Evolutionary conservation across 2,113 vertebrate genomes (phyloP).

Genomic region (Planiliza haematocheilus): DNA sequence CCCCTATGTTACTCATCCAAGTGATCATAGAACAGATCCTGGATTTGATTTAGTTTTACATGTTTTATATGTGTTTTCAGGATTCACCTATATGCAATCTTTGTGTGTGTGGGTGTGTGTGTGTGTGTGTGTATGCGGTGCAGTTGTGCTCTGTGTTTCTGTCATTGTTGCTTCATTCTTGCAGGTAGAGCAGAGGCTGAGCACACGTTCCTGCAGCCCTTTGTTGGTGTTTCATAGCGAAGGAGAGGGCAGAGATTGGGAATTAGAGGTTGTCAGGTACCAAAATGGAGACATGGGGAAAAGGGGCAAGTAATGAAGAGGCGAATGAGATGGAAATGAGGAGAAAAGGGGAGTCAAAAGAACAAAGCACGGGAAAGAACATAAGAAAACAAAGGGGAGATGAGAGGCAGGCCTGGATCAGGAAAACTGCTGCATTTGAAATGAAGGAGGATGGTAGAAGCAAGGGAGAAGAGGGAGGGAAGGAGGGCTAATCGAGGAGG

Average conservation of each 20-base stretch:
- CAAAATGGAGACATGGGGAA: slow-evolving; percentile 14
- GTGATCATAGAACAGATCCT: slow-evolving; percentile 4
- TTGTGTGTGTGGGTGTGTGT: too few relatives aligned
- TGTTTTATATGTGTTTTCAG: neutral
- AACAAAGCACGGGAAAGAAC: neutral
- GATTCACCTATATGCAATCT: slow-evolving; percentile 70
- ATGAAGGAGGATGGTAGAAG: slow-evolving; percentile 1
- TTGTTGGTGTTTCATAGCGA: slow-evolving; percentile 86
- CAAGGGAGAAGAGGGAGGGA: neutral
- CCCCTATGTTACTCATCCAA: neutral
- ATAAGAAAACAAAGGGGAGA: neutral
- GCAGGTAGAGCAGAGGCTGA: slow-evolving; percentile 73
- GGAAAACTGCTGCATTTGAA: neutral
- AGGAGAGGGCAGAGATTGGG: slow-evolving; percentile 22
- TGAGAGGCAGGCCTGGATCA: neutral
- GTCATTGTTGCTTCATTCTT: slow-evolving; percentile 74
- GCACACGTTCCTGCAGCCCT: slow-evolving; percentile 81
- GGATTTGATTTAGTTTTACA: too few relatives aligned
- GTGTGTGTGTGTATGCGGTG: too few relatives aligned
- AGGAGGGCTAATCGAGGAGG: slow-evolving; percentile 8
- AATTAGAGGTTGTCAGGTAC: slow-evolving; percentile 43
- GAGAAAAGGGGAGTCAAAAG: neutral
- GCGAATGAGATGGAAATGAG: slow-evolving; percentile 27
- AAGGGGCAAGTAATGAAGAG: slow-evolving; percentile 14
- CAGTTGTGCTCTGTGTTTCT: slow-evolving; percentile 79